phyloP scores from a whole-genome alignment of 2,797 vertebrate genomes.

The Gephyroberyx darwinii region DNA sequence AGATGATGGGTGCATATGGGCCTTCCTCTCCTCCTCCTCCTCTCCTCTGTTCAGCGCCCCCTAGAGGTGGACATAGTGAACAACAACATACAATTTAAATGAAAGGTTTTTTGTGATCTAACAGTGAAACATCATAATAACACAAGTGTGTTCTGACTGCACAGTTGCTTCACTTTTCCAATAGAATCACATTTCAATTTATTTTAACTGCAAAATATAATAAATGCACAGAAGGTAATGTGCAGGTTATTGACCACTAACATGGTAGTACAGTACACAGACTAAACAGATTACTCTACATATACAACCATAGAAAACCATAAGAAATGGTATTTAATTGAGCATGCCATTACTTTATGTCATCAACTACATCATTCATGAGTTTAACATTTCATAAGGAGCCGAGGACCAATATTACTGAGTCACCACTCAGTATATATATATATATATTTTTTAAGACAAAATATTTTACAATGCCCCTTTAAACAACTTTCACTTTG shows the following conservation, averaged over 20 bases:
- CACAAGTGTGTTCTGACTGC: background rate
- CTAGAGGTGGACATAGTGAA: conserved; percentile 54
- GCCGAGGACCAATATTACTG: too few species aligned
- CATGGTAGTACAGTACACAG: too few species aligned
- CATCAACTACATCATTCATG: too few species aligned
- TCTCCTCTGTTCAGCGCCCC: conserved; percentile 58
- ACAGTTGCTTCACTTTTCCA: background rate
- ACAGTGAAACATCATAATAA: background rate
- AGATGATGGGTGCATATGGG: too few species aligned
- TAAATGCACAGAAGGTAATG: background rate
- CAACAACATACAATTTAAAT: conserved; percentile 10
- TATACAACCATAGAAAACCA: background rate
- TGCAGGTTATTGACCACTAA: too few species aligned
- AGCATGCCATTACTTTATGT: background rate
- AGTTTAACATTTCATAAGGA: too few species aligned
- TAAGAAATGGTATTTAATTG: background rate
- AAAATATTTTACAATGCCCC: too few species aligned
- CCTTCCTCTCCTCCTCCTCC: too few species aligned
- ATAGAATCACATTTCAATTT: background rate
- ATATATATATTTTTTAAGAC: too few species aligned
- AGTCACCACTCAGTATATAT: too few species aligned
- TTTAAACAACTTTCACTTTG: conserved; percentile 19
- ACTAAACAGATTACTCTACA: too few species aligned
- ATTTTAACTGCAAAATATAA: background rate
- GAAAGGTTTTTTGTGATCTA: background rate